Base-by-base conservation (phyloP, 2,888 invertebrate species). In the Luperina testacea region DNA sequence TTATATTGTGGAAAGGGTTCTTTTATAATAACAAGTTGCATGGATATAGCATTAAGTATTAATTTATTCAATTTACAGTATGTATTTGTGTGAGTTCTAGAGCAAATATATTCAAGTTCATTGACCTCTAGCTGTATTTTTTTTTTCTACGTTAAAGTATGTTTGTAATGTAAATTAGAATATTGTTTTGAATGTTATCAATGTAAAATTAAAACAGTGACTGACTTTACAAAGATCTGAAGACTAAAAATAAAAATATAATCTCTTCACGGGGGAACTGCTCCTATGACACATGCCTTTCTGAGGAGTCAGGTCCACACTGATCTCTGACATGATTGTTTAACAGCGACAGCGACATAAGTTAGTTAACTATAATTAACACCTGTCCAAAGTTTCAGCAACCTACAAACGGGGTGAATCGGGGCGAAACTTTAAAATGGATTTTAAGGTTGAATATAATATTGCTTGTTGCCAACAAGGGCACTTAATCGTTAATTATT, bases 141-240 rank as follows among this genome's bases (percentile, higher is more conserved):
- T 32, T 78, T 32, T 77, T 69, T 53, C 51, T 71, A 74, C 45
- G 61, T 57, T 64, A 32, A 42, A 8, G 72, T 67, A 76, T 57
- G 27, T 81, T 81, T 81, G 63, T 65, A 70, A 81, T 81, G 70
- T 81, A 75, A 84, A 77, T 73, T 73, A 75, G 75, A 67, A 71
- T 67, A 70, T 65, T 61, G 15, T 59, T 38, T 79, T 79, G 72
- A 65, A 72, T 69, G 6, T 71, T 81, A 77, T 82, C 61, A 72
- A 72, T 72, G 61, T 71, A 78, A 71, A 59, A 42, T 78, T 59
- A 32, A 65, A 64, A 59, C 27, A 65, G 69, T 64, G 15, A 48
- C 17, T 79, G 71, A 79, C 59, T 65, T 78, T 67, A 6, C 45
- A n/a, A 9, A 48, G 9, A 15, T 20, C 42, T 17, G 11, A 8